These are phyloP conservation scores for Phalacrocorax carbo DNA, from an alignment of 2,113 vertebrate species.

Conservation along the genomic window DNA sequence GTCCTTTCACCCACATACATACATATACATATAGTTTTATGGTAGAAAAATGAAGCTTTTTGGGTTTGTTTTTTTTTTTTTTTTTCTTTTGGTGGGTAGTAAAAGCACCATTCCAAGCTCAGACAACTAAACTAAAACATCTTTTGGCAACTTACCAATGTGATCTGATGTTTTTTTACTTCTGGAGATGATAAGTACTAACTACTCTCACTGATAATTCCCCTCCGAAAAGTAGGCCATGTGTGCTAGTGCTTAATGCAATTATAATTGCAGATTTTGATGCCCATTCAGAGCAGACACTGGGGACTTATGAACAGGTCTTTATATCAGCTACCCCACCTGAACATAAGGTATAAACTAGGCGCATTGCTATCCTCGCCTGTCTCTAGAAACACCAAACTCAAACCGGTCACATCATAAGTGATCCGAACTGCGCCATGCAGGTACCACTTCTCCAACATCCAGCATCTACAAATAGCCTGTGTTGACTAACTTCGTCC, in stretches of 20 bases:
- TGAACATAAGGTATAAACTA: neutral
- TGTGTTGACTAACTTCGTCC: neutral
- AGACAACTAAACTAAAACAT: neutral
- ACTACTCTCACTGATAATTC: neutral
- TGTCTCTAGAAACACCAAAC: neutral
- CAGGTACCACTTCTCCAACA: neutral
- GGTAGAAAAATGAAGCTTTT: neutral
- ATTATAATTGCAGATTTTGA: neutral
- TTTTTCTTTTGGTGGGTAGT: neutral
- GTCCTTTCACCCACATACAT: neutral
- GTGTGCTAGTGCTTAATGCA: neutral
- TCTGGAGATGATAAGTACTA: neutral
- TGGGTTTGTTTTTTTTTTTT: too few relatives aligned
- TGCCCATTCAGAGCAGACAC: neutral
- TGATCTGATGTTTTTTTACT: neutral
- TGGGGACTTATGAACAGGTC: neutral
- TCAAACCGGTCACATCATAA: neutral
- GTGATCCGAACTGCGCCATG: neutral
- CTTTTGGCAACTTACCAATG: neutral
- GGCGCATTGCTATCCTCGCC: neutral
- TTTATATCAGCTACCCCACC: neutral
- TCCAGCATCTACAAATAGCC: neutral
- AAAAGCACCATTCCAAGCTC: neutral
- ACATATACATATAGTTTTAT: neutral
- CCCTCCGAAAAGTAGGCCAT: neutral